A percentile compares a stretch with the other conserved stretches of the same genome.
Conservation (phyloP, 2,113 vertebrate species). For the Alligator sinensis region DNA sequence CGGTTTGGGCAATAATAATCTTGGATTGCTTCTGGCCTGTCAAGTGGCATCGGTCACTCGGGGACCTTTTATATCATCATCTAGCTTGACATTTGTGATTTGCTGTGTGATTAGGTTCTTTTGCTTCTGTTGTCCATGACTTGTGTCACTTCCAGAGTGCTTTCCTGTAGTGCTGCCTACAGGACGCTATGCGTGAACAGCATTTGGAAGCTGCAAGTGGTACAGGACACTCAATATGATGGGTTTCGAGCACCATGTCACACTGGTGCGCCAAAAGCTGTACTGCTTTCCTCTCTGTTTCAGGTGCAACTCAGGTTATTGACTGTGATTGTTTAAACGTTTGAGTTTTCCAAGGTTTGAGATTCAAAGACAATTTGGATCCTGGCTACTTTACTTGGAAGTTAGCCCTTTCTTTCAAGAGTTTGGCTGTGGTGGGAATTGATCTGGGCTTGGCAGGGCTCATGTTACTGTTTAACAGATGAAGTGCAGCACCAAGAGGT, state of each 20-base stretch:
- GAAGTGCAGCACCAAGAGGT: not conserved
- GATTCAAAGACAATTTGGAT: conserved; percentile 41
- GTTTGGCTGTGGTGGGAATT: not conserved
- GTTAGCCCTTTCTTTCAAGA: not conserved
- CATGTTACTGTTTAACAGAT: accelerated
- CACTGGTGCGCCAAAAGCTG: not conserved
- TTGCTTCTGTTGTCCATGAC: not conserved
- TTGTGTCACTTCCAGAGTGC: not conserved
- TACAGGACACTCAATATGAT: not conserved
- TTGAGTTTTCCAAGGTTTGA: not conserved
- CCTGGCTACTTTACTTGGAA: not conserved
- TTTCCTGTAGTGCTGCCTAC: not conserved
- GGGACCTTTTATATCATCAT: not conserved
- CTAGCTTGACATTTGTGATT: not conserved
- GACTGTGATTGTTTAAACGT: not conserved
- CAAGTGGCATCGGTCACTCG: not conserved
- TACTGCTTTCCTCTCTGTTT: too few relatives aligned
- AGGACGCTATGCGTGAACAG: not conserved
- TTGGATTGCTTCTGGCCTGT: conserved; percentile 9
- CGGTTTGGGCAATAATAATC: not conserved
- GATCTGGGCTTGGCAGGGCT: not conserved
- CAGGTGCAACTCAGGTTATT: conserved; percentile 37
- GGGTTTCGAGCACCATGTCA: not conserved
- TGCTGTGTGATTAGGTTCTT: not conserved
- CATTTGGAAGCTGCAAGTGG: not conserved